Evolutionary conservation across 37 sponge, comb jelly and placozoan genomes (phyloP).

Genomic region (Agelas oroides): DNA sequence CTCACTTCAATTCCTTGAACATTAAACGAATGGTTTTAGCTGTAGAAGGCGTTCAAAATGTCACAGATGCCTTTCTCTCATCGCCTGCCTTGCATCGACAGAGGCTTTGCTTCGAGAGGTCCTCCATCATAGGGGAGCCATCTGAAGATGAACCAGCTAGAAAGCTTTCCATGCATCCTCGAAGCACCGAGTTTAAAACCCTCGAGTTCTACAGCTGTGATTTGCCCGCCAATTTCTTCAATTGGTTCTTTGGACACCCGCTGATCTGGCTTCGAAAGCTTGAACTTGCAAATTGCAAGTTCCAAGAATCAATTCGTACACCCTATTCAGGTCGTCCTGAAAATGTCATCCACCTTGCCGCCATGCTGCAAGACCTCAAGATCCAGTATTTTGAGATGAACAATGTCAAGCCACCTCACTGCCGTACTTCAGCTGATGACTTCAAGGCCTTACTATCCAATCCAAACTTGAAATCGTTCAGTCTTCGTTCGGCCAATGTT

Average conservation of each 20-base stretch:
- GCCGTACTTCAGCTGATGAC: not conserved
- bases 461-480: not conserved
- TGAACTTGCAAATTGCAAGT: not conserved
- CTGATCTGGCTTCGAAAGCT: not conserved
- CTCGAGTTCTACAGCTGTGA: not conserved
- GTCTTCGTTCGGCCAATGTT: not conserved
- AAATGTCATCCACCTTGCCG: not conserved
- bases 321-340: not conserved
- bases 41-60: not conserved
- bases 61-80: not conserved
- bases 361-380: not conserved
- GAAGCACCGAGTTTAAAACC: not conserved
- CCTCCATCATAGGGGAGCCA: not conserved
- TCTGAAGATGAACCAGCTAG: not conserved
- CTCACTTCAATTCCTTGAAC: not conserved
- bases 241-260: not conserved
- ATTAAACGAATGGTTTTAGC: not conserved
- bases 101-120: not conserved
- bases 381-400: not conserved
- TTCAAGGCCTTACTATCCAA: not conserved
- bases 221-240: slow-evolving; percentile 1
- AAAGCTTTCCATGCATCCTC: not conserved
- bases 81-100: not conserved
- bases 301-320: not conserved
- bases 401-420: not conserved